Evolutionary conservation across 92 coral and sea anemone species (phyloP).

Genomic region (Palythoa grandiflora): DNA sequence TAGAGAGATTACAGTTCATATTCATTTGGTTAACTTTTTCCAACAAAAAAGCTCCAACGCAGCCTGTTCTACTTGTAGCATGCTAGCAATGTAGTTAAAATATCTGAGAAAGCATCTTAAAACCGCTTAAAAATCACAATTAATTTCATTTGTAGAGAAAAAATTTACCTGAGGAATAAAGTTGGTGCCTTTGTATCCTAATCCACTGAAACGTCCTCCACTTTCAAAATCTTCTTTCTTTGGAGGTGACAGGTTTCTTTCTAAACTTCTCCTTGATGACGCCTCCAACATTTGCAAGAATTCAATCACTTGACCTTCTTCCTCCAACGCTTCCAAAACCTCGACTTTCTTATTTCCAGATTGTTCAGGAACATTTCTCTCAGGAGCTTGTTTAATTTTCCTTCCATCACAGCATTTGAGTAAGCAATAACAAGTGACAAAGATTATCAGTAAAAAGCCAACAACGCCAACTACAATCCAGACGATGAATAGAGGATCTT

Average conservation of each 20-base stretch:
- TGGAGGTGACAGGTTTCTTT: conserved; percentile 19
- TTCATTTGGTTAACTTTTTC: not conserved
- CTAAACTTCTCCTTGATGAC: conserved; percentile 42
- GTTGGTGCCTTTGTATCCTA: not conserved
- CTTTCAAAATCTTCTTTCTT: conserved; percentile 36
- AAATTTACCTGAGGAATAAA: conserved; percentile 15
- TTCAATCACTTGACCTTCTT: conserved; percentile 47
- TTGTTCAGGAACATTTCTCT: not conserved
- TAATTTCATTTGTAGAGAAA: not conserved
- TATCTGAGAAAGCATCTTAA: not conserved
- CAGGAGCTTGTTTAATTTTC: not conserved
- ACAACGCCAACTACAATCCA: conserved; percentile 21
- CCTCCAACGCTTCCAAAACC: conserved; percentile 27
- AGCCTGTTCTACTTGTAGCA: not conserved
- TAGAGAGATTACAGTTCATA: not conserved
- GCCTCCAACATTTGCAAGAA: conserved; percentile 35
- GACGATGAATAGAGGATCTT: conserved; percentile 25
- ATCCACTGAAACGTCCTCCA: not conserved
- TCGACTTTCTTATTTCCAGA: conserved; percentile 8
- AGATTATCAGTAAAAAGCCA: not conserved
- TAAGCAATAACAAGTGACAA: conserved; percentile 29
- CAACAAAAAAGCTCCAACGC: not conserved
- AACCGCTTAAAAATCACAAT: not conserved
- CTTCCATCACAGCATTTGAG: conserved; percentile 32
- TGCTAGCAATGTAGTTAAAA: not conserved